These are phyloP conservation scores for Idaea dimidiata DNA, from an alignment of 2,888 invertebrate genomes.

Conservation along the genomic window DNA sequence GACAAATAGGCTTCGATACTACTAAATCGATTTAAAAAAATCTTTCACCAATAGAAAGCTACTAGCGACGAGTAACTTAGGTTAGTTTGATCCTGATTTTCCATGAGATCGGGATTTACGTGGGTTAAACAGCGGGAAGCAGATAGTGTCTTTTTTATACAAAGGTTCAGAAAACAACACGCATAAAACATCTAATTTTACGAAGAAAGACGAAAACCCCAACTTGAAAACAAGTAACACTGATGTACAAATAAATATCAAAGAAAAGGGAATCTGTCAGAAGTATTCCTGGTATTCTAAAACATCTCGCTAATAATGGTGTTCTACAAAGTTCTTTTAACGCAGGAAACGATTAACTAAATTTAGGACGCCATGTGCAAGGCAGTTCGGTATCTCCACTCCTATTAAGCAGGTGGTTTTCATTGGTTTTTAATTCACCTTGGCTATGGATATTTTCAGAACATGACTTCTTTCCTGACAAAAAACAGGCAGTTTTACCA, in stretches of 20 bases:
- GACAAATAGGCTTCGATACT: no score
- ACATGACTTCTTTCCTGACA: background rate
- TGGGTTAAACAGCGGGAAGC: no score
- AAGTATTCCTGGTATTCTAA: slow-evolving; percentile 9
- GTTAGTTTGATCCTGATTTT: no score
- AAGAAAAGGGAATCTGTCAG: background rate
- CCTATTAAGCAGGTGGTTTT: slow-evolving; percentile 46
- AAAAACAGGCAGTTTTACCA: no score
- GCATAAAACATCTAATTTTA: no score
- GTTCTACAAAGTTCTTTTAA: slow-evolving; percentile 41
- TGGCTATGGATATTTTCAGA: slow-evolving; percentile 1
- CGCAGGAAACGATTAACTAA: slow-evolving; percentile 63
- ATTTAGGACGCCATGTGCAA: slow-evolving; percentile 62
- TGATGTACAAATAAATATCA: slow-evolving; percentile 9
- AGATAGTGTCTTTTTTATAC: no score
- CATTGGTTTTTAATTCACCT: slow-evolving; percentile 21
- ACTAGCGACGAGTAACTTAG: no score
- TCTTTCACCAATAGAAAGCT: no score
- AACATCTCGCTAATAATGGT: slow-evolving; percentile 34
- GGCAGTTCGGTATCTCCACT: slow-evolving; percentile 41
- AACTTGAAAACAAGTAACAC: slow-evolving; percentile 1
- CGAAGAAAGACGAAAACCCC: background rate
- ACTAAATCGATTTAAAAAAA: no score
- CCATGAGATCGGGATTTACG: no score
- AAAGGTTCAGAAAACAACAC: no score